Evolutionary conservation across 2,888 invertebrate genomes (phyloP).

Genomic region (Abscondita cerata): DNA sequence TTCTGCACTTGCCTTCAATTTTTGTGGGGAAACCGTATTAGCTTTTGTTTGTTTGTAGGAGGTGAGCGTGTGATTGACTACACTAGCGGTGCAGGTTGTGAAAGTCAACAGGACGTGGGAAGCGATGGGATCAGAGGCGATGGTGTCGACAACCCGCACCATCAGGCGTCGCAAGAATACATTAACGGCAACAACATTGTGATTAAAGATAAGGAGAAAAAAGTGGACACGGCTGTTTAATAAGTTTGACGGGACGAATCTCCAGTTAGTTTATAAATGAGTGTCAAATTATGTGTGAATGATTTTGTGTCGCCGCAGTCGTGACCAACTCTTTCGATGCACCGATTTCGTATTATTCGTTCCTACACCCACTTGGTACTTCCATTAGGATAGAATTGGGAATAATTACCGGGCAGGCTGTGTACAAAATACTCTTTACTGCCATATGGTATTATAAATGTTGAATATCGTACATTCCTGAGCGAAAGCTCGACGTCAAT

Average conservation of each 20-base stretch:
- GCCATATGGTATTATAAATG: too few species aligned
- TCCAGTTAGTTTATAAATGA: conserved; percentile 29
- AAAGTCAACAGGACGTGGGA: conserved; percentile 39
- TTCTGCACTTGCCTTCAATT: conserved; percentile 8
- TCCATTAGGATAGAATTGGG: too few species aligned
- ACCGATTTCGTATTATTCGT: not conserved
- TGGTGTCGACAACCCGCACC: conserved; percentile 61
- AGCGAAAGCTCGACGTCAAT: too few species aligned
- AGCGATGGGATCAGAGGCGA: conserved; percentile 45
- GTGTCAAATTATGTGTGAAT: conserved; percentile 26
- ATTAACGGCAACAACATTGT: conserved; percentile 64
- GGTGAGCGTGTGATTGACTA: conserved; percentile 60
- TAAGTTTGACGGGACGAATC: conserved; percentile 15
- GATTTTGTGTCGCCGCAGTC: conserved; percentile 2
- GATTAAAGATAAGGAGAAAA: conserved; percentile 64
- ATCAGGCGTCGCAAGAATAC: conserved; percentile 65
- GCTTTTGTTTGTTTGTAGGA: conserved; percentile 57
- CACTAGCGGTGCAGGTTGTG: conserved; percentile 46
- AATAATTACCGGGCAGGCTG: too few species aligned
- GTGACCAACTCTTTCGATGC: not conserved
- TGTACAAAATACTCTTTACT: too few species aligned
- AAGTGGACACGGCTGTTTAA: conserved; percentile 68
- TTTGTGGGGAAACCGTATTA: conserved; percentile 36
- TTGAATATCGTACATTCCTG: too few species aligned
- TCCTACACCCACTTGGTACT: not conserved